Conservation (phyloP, 2,113 vertebrate genomes). For the Hydropotes inermis region DNA sequence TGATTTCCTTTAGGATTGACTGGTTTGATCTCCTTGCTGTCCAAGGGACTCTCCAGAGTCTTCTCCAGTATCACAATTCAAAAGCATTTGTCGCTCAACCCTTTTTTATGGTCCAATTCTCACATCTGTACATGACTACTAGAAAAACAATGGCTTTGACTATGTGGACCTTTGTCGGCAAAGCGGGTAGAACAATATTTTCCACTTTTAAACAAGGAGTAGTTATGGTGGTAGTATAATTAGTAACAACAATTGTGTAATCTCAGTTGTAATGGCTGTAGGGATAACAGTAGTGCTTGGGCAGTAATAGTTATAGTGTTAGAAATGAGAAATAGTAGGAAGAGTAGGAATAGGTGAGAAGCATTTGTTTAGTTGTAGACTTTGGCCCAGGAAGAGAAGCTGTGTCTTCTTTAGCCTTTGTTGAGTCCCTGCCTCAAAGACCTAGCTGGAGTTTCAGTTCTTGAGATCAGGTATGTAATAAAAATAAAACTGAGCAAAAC, state of each 20-base stretch:
- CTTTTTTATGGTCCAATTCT: background rate
- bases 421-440: background rate
- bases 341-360: background rate
- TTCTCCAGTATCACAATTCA: background rate
- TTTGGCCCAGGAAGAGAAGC: background rate
- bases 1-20: background rate
- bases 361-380: background rate
- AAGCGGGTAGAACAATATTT: background rate
- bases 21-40: background rate
- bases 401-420: background rate
- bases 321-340: background rate
- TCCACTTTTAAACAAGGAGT: background rate
- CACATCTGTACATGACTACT: background rate
- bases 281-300: background rate
- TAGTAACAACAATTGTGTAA: background rate
- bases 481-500: background rate
- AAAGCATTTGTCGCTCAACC: background rate
- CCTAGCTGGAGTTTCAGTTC: background rate
- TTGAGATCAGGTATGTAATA: background rate
- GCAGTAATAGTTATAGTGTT: background rate
- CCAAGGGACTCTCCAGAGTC: background rate
- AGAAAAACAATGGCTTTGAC: background rate
- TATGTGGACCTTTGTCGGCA: background rate
- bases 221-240: background rate
- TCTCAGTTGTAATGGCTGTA: background rate